Base-by-base conservation (phyloP, 2,888 invertebrate genomes). In the Agrypnus murinus region DNA sequence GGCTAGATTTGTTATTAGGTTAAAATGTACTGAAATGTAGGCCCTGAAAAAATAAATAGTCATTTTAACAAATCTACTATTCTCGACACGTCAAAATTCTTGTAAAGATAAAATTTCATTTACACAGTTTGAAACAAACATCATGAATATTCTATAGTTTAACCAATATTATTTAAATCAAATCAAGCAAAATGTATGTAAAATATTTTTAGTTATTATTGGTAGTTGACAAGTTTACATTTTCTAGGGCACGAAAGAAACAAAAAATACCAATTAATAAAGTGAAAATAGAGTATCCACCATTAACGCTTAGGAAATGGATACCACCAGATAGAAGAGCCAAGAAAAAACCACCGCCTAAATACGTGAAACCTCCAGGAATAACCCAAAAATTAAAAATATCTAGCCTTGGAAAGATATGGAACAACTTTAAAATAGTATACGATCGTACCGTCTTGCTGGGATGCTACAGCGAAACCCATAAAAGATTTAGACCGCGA, bases 271-370 rank as follows among this genome's bases (percentile, higher is more conserved):
- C 57, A 9, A 73, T 65, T 25, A 57, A 69, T 7, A 50, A 66
- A 12, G 74, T 74, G 5, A 67, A 66, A 19, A 84, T 85, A 17
- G 77, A 79, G 3, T 84, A 84, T 69, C 85, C 85, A 0, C 84
- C 84, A 2, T 79, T 85, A 2, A 77, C 82, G 0, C 81, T 80
- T 0, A 80, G 77, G 73, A 84, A 81, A 82, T 85, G 85, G 85
- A 78, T 83, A 43, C 83, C 84, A 0, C 84, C 84, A 3, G 80
- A 83, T 34, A 58, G 78, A 68, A 75, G 83, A 45, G 75, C 77
- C 14, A 80, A 79, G 69, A 68, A 62, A 34, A 65, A 65, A 36
- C 40, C 14, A 31, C 6, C 78, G 36, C 78, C 79, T 2, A 75
- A 70, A 50, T 81, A 81, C 38, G 75, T 63, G 0, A 83, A 84